Evolutionary conservation across 2,113 vertebrate species (phyloP), one percentile per base, ranked within the genome.

Genomic region (Synchiropus splendidus): DNA sequence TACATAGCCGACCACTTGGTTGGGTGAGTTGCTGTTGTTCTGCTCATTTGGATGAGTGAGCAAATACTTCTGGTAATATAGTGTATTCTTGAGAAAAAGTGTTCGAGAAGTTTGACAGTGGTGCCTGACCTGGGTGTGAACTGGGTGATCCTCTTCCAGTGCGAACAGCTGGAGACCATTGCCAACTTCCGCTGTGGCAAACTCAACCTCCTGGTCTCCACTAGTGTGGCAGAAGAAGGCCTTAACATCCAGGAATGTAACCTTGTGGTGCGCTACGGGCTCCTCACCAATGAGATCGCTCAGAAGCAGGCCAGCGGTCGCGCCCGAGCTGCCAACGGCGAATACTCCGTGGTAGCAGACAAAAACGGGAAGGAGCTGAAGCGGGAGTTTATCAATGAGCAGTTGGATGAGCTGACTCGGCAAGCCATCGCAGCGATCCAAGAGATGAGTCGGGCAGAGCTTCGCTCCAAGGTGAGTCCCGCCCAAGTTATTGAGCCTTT

Each of bases 261-360:
- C 30, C 63, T 93, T 2, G 85, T 98, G 51, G 87, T 98, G 12
- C 90, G 92, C 51, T 98, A 96, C 0, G 90, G 92, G 10, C 87
- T 98, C 45, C 86, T 96, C 54, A 95, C 91, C 41, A 98, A 94
- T 0, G 93, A 96, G 75, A 94, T 97, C 0, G 86, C 92, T 44
- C 94, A 96, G 88, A 58, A 88, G 59, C 83, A 98, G 90, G 92
- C 92, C 1, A 84, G 75, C 16, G 92, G 93, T 18, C 87, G 95
- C 1, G 92, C 92, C 43, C 79, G 92, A 30, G 88, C 90, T 0
- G 2, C 2, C 15, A 45, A 88, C 68, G 97, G 95, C 0, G 59
- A 85, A 16, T 97, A 93, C 59, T 91, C 89, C 0, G 83, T 98
- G 59, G 82, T 98, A 0, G 90, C 89, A 2, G 42, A 77, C 40